Conservation (phyloP, 2,888 invertebrate species). For the Tenthredo notha region DNA sequence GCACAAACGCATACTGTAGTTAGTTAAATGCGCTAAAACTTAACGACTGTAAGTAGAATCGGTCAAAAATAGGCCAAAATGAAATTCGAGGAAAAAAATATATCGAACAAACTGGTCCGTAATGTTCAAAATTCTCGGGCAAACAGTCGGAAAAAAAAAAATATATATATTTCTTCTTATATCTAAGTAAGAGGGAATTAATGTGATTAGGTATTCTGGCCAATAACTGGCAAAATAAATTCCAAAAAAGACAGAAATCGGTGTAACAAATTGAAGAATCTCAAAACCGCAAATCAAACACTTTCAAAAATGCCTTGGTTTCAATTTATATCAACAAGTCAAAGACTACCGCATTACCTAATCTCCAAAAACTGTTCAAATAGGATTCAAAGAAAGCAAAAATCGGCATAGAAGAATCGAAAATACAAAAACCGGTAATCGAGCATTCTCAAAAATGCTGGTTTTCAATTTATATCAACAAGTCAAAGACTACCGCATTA, state of each 20-base stretch:
- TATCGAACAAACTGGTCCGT: neutral
- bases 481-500: too few species aligned
- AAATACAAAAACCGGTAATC: neutral
- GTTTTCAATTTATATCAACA: neutral
- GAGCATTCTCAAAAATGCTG: neutral
- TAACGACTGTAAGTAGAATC: neutral
- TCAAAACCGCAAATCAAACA: neutral
- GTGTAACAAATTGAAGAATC: neutral
- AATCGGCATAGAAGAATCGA: neutral
- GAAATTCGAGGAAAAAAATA: neutral
- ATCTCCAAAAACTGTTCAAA: neutral
- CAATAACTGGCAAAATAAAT: too few species aligned
- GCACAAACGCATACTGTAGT: slow-evolving; percentile 61
- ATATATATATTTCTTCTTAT: too few species aligned
- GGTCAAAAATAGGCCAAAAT: neutral
- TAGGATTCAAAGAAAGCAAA: neutral
- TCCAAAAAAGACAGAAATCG: neutral
- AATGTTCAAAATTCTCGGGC: neutral
- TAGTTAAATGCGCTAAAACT: neutral
- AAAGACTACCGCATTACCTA: neutral
- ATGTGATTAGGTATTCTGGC: too few species aligned
- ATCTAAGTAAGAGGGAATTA: too few species aligned
- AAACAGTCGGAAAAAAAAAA: neutral
- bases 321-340: neutral
- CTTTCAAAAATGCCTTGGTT: neutral